A percentile compares a stretch with the other conserved stretches of the same genome.
These are phyloP conservation scores for Paragorgia papillata DNA, from an alignment of 92 coral and sea anemone genomes.

Conservation along the genomic window DNA sequence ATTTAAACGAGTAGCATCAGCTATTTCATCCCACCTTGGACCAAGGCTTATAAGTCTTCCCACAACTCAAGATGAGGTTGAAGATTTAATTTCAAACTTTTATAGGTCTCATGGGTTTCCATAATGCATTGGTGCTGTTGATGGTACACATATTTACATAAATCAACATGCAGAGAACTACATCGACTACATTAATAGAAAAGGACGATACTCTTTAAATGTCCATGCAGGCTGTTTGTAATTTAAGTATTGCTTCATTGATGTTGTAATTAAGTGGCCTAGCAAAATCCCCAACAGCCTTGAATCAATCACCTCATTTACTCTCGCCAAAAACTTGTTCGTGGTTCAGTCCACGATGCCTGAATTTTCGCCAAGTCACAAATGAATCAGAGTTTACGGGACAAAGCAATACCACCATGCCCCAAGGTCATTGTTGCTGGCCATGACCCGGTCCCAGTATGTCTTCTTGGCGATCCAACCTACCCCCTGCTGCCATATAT, in stretches of 20 bases:
- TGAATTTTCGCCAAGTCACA: slow-evolving; percentile 36
- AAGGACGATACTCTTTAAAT: slow-evolving; percentile 37
- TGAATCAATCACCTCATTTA: too few relatives aligned
- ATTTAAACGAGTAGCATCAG: not conserved
- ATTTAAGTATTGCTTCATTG: slow-evolving; percentile 3
- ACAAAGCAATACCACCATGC: slow-evolving; percentile 25
- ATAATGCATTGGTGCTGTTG: slow-evolving; percentile 30
- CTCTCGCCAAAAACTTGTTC: too few relatives aligned
- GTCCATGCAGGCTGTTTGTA: slow-evolving; percentile 34
- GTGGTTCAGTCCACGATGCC: slow-evolving; percentile 43
- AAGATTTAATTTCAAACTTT: not conserved
- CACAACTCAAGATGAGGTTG: not conserved
- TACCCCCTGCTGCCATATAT: slow-evolving; percentile 54
- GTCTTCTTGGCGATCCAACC: slow-evolving; percentile 58
- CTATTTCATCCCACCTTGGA: slow-evolving; percentile 12
- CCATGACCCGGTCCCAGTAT: slow-evolving; percentile 62
- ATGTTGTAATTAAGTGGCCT: slow-evolving; percentile 11
- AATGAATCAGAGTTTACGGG: slow-evolving; percentile 4
- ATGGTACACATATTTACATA: slow-evolving; percentile 38
- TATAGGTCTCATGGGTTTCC: not conserved
- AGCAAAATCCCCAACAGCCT: too few relatives aligned
- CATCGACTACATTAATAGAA: slow-evolving; percentile 37
- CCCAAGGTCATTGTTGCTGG: slow-evolving; percentile 10
- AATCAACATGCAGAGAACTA: slow-evolving; percentile 30
- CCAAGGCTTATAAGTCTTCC: slow-evolving; percentile 17